Conservation (phyloP, 2,888 invertebrate species). For the Eilema griseolum region DNA sequence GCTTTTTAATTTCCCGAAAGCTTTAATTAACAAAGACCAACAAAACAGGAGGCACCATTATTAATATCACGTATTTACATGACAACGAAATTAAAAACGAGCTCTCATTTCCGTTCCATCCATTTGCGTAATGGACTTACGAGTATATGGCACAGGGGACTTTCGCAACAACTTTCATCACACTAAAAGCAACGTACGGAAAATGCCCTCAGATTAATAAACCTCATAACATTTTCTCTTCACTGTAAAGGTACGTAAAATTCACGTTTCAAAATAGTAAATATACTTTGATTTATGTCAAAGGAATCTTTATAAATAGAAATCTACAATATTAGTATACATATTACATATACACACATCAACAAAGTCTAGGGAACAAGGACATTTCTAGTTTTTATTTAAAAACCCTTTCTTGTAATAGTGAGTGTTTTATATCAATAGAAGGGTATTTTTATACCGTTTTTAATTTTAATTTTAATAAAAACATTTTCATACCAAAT, state of each 20-base stretch:
- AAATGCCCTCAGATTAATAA: conserved; percentile 74
- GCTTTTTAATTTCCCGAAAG: conserved; percentile 50
- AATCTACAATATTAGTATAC: background rate
- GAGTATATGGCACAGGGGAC: conserved; percentile 77
- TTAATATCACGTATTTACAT: conserved; percentile 75
- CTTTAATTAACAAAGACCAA: conserved; percentile 70
- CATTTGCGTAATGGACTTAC: conserved; percentile 84
- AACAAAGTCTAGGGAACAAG: no score
- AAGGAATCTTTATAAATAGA: conserved; percentile 8
- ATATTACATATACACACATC: no score
- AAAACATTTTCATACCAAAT: no score
- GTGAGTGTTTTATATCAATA: no score
- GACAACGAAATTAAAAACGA: conserved; percentile 84
- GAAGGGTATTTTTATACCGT: no score
- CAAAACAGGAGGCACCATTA: conserved; percentile 70
- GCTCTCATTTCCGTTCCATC: conserved; percentile 80
- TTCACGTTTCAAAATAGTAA: conserved; percentile 35
- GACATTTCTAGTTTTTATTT: no score
- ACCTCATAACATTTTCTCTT: conserved; percentile 72
- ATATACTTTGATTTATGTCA: conserved; percentile 28
- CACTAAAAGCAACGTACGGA: conserved; percentile 83
- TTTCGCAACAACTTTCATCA: conserved; percentile 82
- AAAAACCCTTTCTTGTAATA: no score
- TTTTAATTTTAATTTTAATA: no score
- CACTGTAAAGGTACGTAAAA: conserved; percentile 48